Conservation (phyloP, 1,140 invertebrate genomes). For the Lepidostoma basale region DNA sequence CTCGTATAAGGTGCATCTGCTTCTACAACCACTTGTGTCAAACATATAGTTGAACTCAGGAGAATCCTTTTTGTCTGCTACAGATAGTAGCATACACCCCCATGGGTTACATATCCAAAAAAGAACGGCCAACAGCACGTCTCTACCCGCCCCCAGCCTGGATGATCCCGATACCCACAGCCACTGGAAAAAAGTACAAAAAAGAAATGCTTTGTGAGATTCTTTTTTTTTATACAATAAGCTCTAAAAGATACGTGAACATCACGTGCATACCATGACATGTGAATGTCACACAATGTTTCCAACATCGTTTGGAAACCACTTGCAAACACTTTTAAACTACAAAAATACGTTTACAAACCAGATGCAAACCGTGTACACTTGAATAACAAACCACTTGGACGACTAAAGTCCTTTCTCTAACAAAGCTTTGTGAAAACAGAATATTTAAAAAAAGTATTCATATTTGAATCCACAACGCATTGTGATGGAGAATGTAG, state of each 20-base stretch:
- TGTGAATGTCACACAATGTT: too few relatives aligned
- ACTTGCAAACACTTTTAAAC: too few relatives aligned
- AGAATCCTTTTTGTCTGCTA: too few relatives aligned
- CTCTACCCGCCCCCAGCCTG: conserved; percentile 62
- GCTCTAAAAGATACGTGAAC: too few relatives aligned
- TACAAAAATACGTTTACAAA: too few relatives aligned
- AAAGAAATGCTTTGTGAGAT: conserved; percentile 70
- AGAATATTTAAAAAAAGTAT: not conserved
- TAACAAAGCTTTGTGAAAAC: not conserved
- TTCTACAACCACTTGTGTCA: too few relatives aligned
- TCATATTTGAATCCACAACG: not conserved
- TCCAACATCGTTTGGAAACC: too few relatives aligned
- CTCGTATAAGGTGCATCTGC: too few relatives aligned
- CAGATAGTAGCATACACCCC: conserved; percentile 80
- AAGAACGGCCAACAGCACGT: conserved; percentile 54
- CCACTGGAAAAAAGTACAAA: conserved; percentile 69
- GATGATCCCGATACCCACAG: conserved; percentile 68
- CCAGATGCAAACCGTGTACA: not conserved
- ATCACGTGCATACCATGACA: too few relatives aligned
- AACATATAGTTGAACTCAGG: too few relatives aligned
- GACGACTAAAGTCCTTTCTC: not conserved
- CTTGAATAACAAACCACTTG: not conserved
- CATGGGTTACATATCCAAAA: conserved; percentile 66
- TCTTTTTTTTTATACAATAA: not conserved
- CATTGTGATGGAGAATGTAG: not conserved